phyloP scores from a whole-genome alignment of 2,113 vertebrate species.

The Laticauda laticaudata region DNA sequence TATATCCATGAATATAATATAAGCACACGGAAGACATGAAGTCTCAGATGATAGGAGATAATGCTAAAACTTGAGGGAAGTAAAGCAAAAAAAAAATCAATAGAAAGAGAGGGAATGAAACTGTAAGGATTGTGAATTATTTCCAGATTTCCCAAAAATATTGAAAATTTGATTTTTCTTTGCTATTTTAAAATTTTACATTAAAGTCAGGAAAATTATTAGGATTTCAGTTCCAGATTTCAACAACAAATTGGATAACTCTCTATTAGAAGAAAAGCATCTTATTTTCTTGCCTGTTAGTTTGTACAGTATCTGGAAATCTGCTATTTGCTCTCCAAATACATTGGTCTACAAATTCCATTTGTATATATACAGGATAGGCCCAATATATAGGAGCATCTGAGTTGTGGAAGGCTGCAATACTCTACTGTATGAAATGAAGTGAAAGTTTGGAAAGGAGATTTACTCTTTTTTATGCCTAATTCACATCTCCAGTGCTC shows the following conservation, averaged over 20 bases:
- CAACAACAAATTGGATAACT: background rate
- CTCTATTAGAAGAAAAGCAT: background rate
- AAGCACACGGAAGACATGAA: background rate
- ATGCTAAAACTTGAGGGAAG: background rate
- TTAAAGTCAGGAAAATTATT: background rate
- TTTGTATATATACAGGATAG: background rate
- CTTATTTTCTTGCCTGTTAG: background rate
- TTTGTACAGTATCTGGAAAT: background rate
- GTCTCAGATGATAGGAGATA: background rate
- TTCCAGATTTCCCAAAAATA: background rate
- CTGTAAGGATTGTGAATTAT: background rate
- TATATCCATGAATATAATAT: background rate
- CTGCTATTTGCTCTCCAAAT: background rate
- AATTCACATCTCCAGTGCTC: background rate
- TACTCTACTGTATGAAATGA: background rate
- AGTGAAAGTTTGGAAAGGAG: background rate
- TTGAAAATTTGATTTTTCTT: background rate
- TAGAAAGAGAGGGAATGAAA: background rate
- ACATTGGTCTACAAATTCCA: background rate
- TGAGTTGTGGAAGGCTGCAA: background rate
- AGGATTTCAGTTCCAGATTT: background rate
- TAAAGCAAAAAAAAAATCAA: constrained; percentile 15
- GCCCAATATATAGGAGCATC: background rate
- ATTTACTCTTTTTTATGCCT: background rate
- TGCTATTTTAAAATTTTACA: background rate